A percentile compares a stretch with the other conserved stretches of the same genome.
phyloP scores from a whole-genome alignment of 2,113 vertebrate genomes.

The Trichomycterus rosablanca region DNA sequence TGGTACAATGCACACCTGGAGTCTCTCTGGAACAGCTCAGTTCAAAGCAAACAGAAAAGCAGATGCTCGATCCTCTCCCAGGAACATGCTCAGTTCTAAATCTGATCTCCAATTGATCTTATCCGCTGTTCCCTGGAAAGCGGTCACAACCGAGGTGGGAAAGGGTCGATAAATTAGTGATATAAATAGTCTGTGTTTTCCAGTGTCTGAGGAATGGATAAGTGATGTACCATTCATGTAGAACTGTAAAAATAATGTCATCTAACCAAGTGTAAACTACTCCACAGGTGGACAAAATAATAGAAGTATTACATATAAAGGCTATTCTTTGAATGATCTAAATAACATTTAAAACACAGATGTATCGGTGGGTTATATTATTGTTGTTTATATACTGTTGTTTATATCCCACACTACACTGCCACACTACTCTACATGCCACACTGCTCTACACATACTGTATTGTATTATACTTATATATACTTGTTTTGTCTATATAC shows the following conservation, averaged over 20 bases:
- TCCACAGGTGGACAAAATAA: neutral
- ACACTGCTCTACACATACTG: no score
- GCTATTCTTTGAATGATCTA: no score
- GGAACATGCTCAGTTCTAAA: neutral
- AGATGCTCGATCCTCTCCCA: neutral
- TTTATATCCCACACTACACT: no score
- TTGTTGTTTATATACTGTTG: no score
- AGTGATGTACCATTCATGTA: neutral
- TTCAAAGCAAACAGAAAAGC: conserved; percentile 2
- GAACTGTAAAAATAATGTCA: neutral
- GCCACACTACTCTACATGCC: no score
- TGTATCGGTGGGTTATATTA: no score
- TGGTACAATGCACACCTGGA: neutral
- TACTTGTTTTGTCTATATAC: no score
- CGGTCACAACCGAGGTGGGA: neutral
- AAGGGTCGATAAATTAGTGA: neutral
- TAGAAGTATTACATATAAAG: no score
- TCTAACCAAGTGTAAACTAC: neutral
- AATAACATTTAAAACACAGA: no score
- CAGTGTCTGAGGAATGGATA: neutral
- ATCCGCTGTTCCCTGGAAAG: neutral
- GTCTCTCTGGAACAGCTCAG: neutral
- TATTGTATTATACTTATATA: no score
- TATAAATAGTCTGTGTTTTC: conserved; percentile 13
- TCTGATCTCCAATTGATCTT: conserved; percentile 13